phyloP scores from a whole-genome alignment of 2,888 invertebrate genomes.

The Melanostoma scalare region DNA sequence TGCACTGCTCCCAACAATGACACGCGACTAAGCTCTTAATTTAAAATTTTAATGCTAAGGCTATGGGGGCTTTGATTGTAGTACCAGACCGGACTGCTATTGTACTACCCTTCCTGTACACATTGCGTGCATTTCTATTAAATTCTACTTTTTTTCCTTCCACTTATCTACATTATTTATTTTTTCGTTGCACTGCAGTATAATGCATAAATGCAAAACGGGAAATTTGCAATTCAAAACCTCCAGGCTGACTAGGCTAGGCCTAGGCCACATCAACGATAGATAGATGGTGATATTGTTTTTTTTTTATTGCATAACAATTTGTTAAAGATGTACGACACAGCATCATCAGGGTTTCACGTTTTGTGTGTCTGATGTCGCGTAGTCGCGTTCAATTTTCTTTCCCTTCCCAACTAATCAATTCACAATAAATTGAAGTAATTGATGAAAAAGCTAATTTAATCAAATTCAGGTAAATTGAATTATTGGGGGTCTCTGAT shows the following conservation, averaged over 20 bases:
- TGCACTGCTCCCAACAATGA: slow-evolving; percentile 6
- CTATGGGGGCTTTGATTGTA: slow-evolving; percentile 44
- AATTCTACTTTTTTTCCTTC: background rate
- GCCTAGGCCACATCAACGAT: background rate
- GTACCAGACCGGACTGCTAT: slow-evolving; percentile 38
- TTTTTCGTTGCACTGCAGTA: background rate
- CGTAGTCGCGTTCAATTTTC: too few relatives aligned
- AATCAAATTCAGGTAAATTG: too few relatives aligned
- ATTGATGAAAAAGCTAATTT: too few relatives aligned
- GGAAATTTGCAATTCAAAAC: slow-evolving; percentile 7
- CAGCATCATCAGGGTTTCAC: too few relatives aligned
- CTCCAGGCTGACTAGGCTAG: background rate
- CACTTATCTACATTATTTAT: background rate
- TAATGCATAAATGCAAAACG: background rate
- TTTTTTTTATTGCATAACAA: too few relatives aligned
- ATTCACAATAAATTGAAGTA: too few relatives aligned
- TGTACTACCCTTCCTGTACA: slow-evolving; percentile 1
- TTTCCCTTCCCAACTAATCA: too few relatives aligned
- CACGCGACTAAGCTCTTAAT: slow-evolving; percentile 8
- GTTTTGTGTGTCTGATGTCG: too few relatives aligned
- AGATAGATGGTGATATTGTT: background rate
- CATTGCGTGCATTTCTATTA: slow-evolving; percentile 46
- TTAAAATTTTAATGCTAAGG: background rate
- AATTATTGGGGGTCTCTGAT: too few relatives aligned
- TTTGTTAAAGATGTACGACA: too few relatives aligned